Conservation (phyloP, 35 echinoderm and acorn worm genomes). For the Acanthaster planci region DNA sequence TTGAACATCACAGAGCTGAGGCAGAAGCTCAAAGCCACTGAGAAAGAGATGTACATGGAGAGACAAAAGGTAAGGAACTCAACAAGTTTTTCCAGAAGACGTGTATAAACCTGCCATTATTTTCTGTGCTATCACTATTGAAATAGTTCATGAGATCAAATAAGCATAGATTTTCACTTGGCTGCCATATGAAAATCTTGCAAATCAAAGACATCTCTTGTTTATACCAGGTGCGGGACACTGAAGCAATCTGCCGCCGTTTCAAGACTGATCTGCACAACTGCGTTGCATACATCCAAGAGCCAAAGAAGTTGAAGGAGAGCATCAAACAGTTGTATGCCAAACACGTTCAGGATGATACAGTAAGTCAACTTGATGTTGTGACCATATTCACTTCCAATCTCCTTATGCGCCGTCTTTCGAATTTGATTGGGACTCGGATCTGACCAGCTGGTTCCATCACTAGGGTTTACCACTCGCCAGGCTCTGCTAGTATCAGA, state of each 20-base stretch:
- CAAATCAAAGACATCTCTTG: too few relatives aligned
- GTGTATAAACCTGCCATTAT: too few relatives aligned
- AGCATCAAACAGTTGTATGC: slow-evolving; percentile 96
- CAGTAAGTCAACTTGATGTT: slow-evolving; percentile 57
- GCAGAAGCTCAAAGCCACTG: slow-evolving; percentile 97
- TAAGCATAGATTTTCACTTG: not conserved
- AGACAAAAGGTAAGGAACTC: slow-evolving; percentile 67
- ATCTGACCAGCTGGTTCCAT: too few relatives aligned
- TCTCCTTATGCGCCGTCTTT: too few relatives aligned
- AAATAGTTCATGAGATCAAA: not conserved
- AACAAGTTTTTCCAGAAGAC: too few relatives aligned
- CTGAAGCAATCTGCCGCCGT: slow-evolving; percentile 79
- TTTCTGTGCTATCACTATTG: not conserved
- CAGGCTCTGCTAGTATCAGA: too few relatives aligned
- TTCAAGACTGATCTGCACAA: slow-evolving; percentile 99
- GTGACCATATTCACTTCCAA: too few relatives aligned
- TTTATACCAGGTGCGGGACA: slow-evolving; percentile 70
- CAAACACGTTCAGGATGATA: slow-evolving; percentile 98
- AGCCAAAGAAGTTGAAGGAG: slow-evolving; percentile 99
- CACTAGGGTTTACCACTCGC: too few relatives aligned
- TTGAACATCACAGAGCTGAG: slow-evolving; percentile 89
- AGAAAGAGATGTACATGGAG: slow-evolving; percentile 96
- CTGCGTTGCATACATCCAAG: slow-evolving; percentile 91
- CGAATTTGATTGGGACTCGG: too few relatives aligned
- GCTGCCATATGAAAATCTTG: not conserved